Conservation (phyloP, 2,113 vertebrate genomes). For the Carlito syrichta region DNA sequence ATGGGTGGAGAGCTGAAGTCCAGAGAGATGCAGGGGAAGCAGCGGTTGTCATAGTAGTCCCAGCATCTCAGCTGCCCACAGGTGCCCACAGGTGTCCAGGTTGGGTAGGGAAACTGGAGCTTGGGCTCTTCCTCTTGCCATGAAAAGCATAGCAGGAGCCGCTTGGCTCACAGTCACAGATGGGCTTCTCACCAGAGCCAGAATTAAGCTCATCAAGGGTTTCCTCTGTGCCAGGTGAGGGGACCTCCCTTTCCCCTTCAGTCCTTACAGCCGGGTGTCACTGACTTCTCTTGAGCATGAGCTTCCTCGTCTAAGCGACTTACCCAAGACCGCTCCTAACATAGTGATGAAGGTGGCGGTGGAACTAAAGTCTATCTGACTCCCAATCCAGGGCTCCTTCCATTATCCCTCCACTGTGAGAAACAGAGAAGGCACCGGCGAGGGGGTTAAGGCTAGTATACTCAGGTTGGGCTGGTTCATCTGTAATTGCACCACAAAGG, state of each 20-base stretch:
- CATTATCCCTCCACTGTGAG: too few relatives aligned
- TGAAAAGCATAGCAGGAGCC: background rate
- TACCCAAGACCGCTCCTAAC: background rate
- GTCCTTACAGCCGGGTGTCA: fast-evolving
- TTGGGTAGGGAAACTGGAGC: background rate
- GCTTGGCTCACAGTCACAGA: background rate
- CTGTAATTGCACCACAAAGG: background rate
- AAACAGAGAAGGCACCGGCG: fast-evolving
- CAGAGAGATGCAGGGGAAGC: background rate
- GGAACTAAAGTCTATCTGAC: background rate
- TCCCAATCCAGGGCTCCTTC: background rate
- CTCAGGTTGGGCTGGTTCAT: too few relatives aligned
- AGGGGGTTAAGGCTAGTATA: background rate
- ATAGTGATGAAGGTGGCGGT: background rate
- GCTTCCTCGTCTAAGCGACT: too few relatives aligned
- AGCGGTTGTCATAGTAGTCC: too few relatives aligned
- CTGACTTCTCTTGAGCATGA: background rate
- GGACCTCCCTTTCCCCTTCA: too few relatives aligned
- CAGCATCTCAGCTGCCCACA: background rate
- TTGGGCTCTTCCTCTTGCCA: background rate
- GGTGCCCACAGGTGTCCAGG: background rate
- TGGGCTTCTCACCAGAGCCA: background rate
- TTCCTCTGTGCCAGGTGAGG: too few relatives aligned
- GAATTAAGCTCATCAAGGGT: background rate
- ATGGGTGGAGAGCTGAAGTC: background rate